These are phyloP conservation scores for Cavia aperea DNA, from an alignment of 2,113 vertebrate species.

Conservation along the genomic window DNA sequence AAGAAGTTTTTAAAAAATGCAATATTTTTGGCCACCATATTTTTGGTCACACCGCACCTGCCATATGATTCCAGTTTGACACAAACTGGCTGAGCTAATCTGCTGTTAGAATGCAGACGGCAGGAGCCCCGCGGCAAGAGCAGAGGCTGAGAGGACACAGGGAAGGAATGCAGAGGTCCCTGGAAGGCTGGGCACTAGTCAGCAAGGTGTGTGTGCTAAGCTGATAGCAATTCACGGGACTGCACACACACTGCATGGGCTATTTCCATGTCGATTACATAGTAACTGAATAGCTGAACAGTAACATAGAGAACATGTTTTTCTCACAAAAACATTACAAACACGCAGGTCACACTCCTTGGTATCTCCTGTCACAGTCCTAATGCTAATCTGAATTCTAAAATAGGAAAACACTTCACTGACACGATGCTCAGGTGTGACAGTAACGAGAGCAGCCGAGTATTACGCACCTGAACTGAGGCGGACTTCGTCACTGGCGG, in stretches of 20 bases:
- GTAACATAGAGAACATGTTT: not conserved
- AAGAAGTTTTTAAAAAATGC: not conserved
- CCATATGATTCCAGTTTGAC: not conserved
- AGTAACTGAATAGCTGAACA: not conserved
- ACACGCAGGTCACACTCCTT: not conserved
- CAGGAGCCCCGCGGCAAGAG: not conserved
- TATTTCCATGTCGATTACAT: not conserved
- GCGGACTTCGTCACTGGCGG: constrained; percentile 71
- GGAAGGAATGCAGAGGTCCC: not conserved
- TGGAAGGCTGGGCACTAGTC: not conserved
- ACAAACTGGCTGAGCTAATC: not conserved
- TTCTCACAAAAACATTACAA: not conserved
- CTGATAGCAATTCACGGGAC: not conserved
- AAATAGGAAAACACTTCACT: not conserved
- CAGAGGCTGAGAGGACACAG: rapidly evolving
- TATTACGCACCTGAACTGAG: constrained; percentile 79
- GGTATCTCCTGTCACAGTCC: not conserved
- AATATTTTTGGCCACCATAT: too few species aligned
- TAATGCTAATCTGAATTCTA: not conserved
- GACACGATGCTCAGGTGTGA: not conserved
- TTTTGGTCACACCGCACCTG: not conserved
- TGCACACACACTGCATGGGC: too few species aligned
- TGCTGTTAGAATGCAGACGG: not conserved
- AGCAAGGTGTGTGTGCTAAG: not conserved
- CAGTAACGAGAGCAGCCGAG: not conserved